Base-by-base conservation (phyloP, 2,888 invertebrate species). In the Watsonalla binaria region DNA sequence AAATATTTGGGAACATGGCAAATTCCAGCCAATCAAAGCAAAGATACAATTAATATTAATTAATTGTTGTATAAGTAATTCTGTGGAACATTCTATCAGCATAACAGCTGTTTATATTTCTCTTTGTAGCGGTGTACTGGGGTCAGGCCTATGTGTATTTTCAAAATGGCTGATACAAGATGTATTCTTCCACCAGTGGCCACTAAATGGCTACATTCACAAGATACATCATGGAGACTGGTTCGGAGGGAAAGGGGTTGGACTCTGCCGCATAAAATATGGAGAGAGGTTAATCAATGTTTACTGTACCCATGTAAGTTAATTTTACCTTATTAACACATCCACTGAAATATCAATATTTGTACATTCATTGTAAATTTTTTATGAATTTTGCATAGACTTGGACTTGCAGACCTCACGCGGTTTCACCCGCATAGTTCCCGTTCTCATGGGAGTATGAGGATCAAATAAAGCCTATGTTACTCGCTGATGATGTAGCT, bases 171-270 rank as follows among this genome's bases (percentile, higher is more conserved):
- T 94, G 35, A 96, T 98, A 61, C 92, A 95, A 68, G 96, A 97
- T 76, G 95, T 96, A 0, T 94, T 98, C 75, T 98, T 96, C 75
- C 97, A 98, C 81, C 95, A 96, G 62, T 99, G 98, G 96, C 94
- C 97, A 14, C 92, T 99, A n/a, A 99, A 99, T 89, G 99, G 99
- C 5, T 99, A 98, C 78, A 95, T 98, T 47, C 96, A 98, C 88
- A 96, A 97, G 88, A 90, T 98, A 59, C 96, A 97, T 61, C 99
- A 99, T 79, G 99, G 98, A 0, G 99, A 99, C 82, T 99, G 99
- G 99, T 99, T 98, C 85, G 99, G 98, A 45, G 99, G 99, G 5
- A 99, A 99, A 92, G 98, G 97, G 9, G 94, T 98, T 46, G 97
- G 97, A 2, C 85, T 98, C 24, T 97, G 96, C 74, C 93, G 93